Evolutionary conservation across 2,113 vertebrate species (phyloP), one percentile per base, ranked within the genome.

Genomic region (Piprites chloris): DNA sequence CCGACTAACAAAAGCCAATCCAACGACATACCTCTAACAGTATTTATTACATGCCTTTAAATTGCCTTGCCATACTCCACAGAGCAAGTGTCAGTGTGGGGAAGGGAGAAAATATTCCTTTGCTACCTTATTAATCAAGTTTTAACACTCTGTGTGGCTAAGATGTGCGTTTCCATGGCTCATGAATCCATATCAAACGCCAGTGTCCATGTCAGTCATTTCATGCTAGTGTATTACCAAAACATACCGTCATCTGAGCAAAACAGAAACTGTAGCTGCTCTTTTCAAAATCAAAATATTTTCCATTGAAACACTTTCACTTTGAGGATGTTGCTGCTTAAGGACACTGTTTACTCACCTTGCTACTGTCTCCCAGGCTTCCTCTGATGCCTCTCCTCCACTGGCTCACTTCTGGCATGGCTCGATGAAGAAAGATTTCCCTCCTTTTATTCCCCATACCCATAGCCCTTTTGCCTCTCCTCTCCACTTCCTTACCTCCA

Each of bases 131-230:
- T 50, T 65, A 83, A 76, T 24, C 0, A 3, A 65, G 6, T 69
- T 69, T 32, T 53, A 69, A 59, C 12, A 49, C 49, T 52, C 28
- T 11, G 0, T 5, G 24, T 24, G n/a, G 53, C 59, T 50, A 53
- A 62, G 19, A 76, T 1, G 4, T 41, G 33, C 24, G 49, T 73
- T n/a, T 66, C 10, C 9, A 2, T 14, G 59, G 69, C 56, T 79
- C 61, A 23, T 27, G 20, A 22, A 39, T 3, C 75, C 21, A 0
- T 22, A 37, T 5, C 78, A 42, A 59, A 44, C 67, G 47, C 33
- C 4, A 0, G 19, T 0, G 3, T 14, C 28, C 30, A 10, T 0
- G 9, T 5, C 6, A 23, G 47, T 28, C 65, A 28, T 9, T 74
- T 53, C 89, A 46, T 0, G 14, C 37, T 24, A 47, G 24, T 14